Conservation (phyloP, 2,888 invertebrate genomes). For the Malthinus seriepunctatus region DNA sequence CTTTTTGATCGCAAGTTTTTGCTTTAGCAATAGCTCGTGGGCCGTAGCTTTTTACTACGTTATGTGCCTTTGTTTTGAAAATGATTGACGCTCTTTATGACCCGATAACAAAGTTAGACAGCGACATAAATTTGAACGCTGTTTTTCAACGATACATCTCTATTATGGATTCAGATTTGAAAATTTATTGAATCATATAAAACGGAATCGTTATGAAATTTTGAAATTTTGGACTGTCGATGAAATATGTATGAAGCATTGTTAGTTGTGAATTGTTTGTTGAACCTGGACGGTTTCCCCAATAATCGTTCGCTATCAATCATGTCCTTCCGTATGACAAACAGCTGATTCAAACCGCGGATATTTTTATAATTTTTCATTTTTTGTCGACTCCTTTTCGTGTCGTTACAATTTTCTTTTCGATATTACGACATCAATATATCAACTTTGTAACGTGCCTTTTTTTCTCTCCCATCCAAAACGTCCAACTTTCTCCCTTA, state of each 20-base stretch:
- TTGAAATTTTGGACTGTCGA: constrained; percentile 38
- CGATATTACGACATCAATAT: constrained; percentile 18
- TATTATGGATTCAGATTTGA: constrained; percentile 42
- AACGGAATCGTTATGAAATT: constrained; percentile 44
- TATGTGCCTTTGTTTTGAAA: constrained; percentile 34
- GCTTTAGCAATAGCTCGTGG: constrained; percentile 16
- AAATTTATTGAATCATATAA: constrained; percentile 47
- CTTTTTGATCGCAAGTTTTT: constrained; percentile 20
- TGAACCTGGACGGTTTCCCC: constrained; percentile 33
- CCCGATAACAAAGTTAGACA: constrained; percentile 41
- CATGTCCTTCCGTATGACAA: constrained; percentile 39
- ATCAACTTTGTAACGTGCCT: constrained; percentile 8
- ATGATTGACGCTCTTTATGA: constrained; percentile 41
- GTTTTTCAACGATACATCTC: constrained; percentile 39
- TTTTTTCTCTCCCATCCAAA: constrained; percentile 2
- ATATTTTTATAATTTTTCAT: constrained; percentile 34
- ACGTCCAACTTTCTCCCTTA: constrained; percentile 4
- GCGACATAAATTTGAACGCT: constrained; percentile 39
- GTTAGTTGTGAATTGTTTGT: constrained; percentile 36
- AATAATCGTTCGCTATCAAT: constrained; percentile 44
- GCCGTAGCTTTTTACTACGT: constrained; percentile 22
- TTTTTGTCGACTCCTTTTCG: constrained; percentile 25
- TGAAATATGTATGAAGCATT: constrained; percentile 43
- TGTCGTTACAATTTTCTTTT: constrained; percentile 18
- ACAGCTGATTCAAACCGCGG: constrained; percentile 37